Evolutionary conservation across 2,888 invertebrate species (phyloP).

Genomic region (Poecilus cupreus): DNA sequence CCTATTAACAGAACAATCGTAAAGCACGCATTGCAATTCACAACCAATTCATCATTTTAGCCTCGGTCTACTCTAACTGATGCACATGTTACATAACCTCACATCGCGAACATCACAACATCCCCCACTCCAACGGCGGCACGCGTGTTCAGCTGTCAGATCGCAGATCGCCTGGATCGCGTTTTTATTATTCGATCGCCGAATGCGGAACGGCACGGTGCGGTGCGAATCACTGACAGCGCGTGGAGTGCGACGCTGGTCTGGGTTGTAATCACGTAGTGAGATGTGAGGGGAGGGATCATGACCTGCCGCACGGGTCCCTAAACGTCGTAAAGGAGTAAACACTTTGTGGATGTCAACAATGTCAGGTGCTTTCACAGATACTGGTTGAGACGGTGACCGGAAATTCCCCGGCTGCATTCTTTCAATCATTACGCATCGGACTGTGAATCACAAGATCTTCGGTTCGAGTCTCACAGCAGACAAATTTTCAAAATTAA

Average conservation of each 20-base stretch:
- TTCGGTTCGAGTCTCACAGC: no score
- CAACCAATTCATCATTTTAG: background rate
- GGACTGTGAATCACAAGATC: no score
- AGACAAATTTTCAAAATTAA: no score
- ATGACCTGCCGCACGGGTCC: constrained; percentile 16
- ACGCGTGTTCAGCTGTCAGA: constrained; percentile 5
- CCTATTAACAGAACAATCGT: no score
- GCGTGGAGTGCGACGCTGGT: background rate
- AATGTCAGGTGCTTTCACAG: background rate
- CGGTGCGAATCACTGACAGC: constrained; percentile 15
- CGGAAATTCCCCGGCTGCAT: no score
- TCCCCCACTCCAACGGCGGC: background rate
- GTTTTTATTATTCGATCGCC: constrained; percentile 36
- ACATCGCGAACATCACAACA: background rate
- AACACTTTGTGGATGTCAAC: background rate
- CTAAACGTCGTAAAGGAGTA: constrained; percentile 12
- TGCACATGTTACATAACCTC: background rate
- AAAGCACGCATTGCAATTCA: no score
- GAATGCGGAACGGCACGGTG: constrained; percentile 7
- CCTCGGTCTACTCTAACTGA: background rate
- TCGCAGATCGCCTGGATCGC: constrained; percentile 9
- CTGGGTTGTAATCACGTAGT: background rate
- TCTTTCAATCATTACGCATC: no score
- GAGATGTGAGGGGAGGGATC: background rate
- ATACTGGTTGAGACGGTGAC: no score